Evolutionary conservation across 53 echinoderm and acorn worm genomes (phyloP), one percentile per base, ranked within the genome.

Genomic region (Holothuria leucospilota): DNA sequence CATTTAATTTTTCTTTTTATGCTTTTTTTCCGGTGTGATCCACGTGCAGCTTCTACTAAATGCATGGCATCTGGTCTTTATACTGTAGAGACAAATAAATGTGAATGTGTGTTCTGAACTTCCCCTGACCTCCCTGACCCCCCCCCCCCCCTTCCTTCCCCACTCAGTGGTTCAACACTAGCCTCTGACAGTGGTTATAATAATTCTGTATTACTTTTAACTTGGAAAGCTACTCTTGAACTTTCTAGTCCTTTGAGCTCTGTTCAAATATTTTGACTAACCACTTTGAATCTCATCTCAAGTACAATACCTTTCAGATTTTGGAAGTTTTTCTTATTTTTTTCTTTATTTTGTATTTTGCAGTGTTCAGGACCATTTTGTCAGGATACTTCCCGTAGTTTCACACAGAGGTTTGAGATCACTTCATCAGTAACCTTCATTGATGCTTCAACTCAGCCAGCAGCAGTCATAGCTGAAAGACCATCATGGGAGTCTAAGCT

Each of bases 341-440:
- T 49, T 49, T 6, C 49, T 49, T 49, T 49, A 49, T 49, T 2
- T 56, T 4, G 1, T 56, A 16, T 34, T 86, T 82, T 68, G 27
- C 95, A 98, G 99, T 98, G 99, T 59, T 56, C 92, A 28, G 99
- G 99, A 13, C 85, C 94, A 11, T 93, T 80, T 85, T 98, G 99
- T 82, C 99, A 95, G 53, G 86, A 85, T 16, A 95, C 91, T 20
- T 65, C 95, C 26, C 85, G 81, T 13, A 86, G 90, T 42, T 85
- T 95, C 34, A 70, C 75, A 23, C 99, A 98, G 88, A 88, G 86
- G 59, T 95, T 93, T 87, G 99, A 98, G 69, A 85, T 98, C 26
- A 61, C 92, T 24, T 85, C 92, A 23, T 98, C 99, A 0, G 99
- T 98, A 1, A 86, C 92, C 13, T 98, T 98, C 85, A 86, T 98